A percentile compares a stretch with the other conserved stretches of the same genome.
Evolutionary conservation across 2,888 invertebrate genomes (phyloP).

Genomic region (Sthenelais limicola): DNA sequence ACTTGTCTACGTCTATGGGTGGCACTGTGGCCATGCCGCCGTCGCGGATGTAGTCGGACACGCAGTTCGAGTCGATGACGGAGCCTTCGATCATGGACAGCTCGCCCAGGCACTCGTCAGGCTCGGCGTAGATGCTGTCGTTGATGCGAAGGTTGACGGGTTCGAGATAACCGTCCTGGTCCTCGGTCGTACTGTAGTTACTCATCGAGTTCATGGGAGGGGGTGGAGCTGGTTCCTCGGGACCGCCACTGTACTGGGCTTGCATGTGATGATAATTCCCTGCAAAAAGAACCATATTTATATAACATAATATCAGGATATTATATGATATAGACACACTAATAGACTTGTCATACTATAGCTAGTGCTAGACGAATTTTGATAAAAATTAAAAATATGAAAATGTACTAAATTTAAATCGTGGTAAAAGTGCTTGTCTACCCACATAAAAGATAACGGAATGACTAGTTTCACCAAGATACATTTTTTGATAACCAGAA

Average conservation of each 20-base stretch:
- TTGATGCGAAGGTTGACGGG: conserved; percentile 45
- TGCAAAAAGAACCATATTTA: conserved; percentile 2
- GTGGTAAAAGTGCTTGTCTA: too few relatives aligned
- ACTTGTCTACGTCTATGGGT: conserved; percentile 49
- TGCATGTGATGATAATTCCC: conserved; percentile 42
- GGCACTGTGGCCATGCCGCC: conserved; percentile 1
- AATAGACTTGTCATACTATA: neutral
- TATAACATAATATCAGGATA: too few relatives aligned
- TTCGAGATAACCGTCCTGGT: conserved; percentile 50
- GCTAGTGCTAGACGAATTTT: neutral
- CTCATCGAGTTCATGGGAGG: conserved; percentile 16
- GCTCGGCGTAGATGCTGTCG: conserved; percentile 34
- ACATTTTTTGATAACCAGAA: too few relatives aligned
- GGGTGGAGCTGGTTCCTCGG: neutral
- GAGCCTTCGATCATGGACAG: conserved; percentile 67
- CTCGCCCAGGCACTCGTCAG: conserved; percentile 52
- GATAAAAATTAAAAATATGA: neutral
- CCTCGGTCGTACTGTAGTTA: conserved; percentile 45
- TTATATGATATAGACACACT: too few relatives aligned
- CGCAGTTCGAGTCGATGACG: conserved; percentile 66
- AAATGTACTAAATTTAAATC: too few relatives aligned
- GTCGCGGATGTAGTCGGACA: conserved; percentile 63
- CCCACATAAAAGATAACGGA: too few relatives aligned
- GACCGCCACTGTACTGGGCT: neutral
- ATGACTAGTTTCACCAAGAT: too few relatives aligned